Conservation (phyloP, 2,797 vertebrate species). For the Parauchenoglanis ngamensis region DNA sequence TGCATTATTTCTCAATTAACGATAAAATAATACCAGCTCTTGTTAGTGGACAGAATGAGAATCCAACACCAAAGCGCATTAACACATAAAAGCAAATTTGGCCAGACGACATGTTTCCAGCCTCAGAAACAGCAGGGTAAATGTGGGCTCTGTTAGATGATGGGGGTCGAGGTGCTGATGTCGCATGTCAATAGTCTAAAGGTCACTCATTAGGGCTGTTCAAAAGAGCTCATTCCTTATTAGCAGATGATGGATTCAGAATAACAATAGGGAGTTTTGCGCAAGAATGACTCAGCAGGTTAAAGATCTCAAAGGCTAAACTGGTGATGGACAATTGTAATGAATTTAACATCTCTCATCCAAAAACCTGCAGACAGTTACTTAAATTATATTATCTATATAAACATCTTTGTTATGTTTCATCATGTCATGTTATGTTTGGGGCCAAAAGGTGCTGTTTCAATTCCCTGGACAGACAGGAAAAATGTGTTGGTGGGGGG, state of each 20-base stretch:
- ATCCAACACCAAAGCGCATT: background rate
- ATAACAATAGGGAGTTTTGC: conserved; percentile 53
- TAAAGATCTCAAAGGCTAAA: background rate
- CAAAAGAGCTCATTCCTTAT: conserved; percentile 57
- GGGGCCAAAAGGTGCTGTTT: too few species aligned
- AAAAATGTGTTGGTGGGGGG: too few species aligned
- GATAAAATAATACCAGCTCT: background rate
- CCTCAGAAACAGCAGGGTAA: background rate
- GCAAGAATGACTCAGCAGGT: conserved; percentile 15
- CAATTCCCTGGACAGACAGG: too few species aligned
- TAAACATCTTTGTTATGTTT: background rate
- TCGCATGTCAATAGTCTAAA: conserved; percentile 61
- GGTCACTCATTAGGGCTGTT: conserved; percentile 64
- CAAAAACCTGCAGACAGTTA: too few species aligned
- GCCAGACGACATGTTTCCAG: background rate
- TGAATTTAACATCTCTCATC: background rate
- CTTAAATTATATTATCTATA: background rate
- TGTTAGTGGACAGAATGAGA: background rate
- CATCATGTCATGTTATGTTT: background rate
- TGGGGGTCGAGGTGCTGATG: conserved; percentile 56
- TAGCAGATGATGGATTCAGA: conserved; percentile 46
- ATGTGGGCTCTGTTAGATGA: conserved; percentile 16
- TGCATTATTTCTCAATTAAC: background rate
- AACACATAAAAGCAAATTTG: background rate
- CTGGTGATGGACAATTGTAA: background rate